Evolutionary conservation across 2,797 vertebrate genomes (phyloP), one percentile per base, ranked within the genome.

Genomic region (Gobionotothen gibberifrons): DNA sequence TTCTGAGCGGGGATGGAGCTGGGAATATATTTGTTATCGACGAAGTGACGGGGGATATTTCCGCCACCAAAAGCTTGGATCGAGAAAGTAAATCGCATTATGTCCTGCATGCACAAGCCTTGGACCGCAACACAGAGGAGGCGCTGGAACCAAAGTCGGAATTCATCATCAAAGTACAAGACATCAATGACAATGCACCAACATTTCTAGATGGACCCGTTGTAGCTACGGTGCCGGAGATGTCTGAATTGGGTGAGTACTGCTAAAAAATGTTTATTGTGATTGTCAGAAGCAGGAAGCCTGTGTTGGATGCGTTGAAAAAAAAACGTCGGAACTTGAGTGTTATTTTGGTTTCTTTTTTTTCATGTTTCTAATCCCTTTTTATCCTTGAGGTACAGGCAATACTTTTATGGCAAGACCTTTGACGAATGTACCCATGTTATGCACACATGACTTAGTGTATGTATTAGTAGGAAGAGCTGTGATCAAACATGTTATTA

Each of bases 101-200:
- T 42, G 97, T 99, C 51, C 94, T 99, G 74, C 97, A 99, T 7
- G 98, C 98, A 4, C 98, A 99, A 86, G 98, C 98, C 66, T 95
- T 99, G 85, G 97, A 99, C 73, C 95, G 97, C 81, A 83, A 98
- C 91, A 98, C 97, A 48, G 96, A 98, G 89, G 98, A 97, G 77
- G 97, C 98, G 10, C 96, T 99, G 1, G 98, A 99, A 83, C 98
- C 98, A 7, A 96, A 98, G 90, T 99, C 98, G 0, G 98, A 99
- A 85, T 99, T 99, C 86, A 99, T 99, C 92, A 99, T 99, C 93
- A 99, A 99, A 94, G 98, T 99, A 1, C 98, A 99, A 85, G 98
- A 99, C 85, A 99, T 99, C 94, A 99, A 99, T 2, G 98, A 99
- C 92, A 99, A 99, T 6, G 97, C 98, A 3, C 98, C 98, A n/a